Evolutionary conservation across 2,797 vertebrate species (phyloP).

Genomic region (Oreochromis mossambicus): DNA sequence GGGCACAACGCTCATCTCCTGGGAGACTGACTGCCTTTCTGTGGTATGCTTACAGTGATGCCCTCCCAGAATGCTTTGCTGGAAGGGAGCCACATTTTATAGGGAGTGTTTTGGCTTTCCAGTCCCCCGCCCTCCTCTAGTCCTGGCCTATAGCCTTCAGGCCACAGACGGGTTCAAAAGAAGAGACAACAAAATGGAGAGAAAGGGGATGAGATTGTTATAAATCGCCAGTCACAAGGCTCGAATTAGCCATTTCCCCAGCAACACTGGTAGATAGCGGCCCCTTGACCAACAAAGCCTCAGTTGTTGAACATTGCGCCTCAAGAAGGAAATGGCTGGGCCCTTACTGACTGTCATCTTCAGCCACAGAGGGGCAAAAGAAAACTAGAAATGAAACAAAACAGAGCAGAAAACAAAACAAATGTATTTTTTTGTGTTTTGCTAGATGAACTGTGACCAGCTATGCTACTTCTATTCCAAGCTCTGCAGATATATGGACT

Average conservation of each 20-base stretch:
- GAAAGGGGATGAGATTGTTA: slow-evolving; percentile 29
- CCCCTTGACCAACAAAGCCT: slow-evolving; percentile 58
- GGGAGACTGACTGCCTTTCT: slow-evolving; percentile 32
- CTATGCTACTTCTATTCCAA: not conserved
- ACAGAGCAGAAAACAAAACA: not conserved
- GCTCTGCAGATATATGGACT: not conserved
- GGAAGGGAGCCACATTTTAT: slow-evolving; percentile 30
- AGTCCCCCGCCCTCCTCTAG: not conserved
- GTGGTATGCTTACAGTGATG: slow-evolving; percentile 70
- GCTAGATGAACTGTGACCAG: not conserved
- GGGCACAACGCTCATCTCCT: slow-evolving; percentile 52
- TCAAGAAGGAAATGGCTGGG: not conserved
- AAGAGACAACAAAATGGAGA: not conserved
- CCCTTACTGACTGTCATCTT: not conserved
- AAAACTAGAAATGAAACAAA: not conserved
- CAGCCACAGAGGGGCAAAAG: not conserved
- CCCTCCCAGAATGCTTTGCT: slow-evolving; percentile 59
- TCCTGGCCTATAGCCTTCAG: slow-evolving; percentile 9
- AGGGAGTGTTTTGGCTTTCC: slow-evolving; percentile 30
- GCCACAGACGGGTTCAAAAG: slow-evolving; percentile 19
- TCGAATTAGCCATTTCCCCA: slow-evolving; percentile 60
- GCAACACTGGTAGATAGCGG: slow-evolving; percentile 56
- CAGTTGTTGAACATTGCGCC: not conserved
- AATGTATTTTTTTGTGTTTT: not conserved
- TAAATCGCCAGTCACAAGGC: slow-evolving; percentile 54